Evolutionary conservation across 2,113 vertebrate species (phyloP).

Genomic region (Urocolius indicus): DNA sequence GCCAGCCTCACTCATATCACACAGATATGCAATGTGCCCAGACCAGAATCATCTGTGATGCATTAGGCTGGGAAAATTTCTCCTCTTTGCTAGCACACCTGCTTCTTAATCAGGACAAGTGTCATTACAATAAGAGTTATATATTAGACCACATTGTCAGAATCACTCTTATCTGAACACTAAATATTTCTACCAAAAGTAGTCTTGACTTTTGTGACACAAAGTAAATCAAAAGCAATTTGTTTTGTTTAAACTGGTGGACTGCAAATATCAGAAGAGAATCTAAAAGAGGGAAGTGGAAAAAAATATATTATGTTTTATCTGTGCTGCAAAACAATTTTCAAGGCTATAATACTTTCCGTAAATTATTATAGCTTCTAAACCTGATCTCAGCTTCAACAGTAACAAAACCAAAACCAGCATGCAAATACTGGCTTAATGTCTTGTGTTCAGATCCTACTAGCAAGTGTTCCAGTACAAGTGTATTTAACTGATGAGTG

Average conservation of each 20-base stretch:
- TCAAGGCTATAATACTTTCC: background rate
- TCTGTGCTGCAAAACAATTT: conserved; percentile 19
- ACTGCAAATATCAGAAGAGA: conserved; percentile 6
- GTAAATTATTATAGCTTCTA: background rate
- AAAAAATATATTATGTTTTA: conserved; percentile 36
- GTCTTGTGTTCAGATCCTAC: background rate
- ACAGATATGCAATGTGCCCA: background rate
- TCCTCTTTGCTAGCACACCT: background rate
- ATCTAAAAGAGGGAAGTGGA: background rate
- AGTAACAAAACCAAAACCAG: background rate
- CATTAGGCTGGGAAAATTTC: conserved; percentile 7
- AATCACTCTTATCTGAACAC: conserved; percentile 45
- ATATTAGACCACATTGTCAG: background rate
- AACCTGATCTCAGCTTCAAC: background rate
- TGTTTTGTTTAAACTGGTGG: conserved; percentile 23
- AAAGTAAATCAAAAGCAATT: conserved; percentile 50
- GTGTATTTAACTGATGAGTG: background rate
- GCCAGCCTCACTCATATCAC: background rate
- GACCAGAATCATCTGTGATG: conserved; percentile 12
- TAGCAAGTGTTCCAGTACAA: background rate
- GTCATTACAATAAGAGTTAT: background rate
- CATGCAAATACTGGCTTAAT: background rate
- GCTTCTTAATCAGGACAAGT: background rate
- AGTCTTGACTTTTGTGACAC: conserved; percentile 12
- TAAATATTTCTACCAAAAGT: conserved; percentile 15